Conservation (phyloP, 2,888 invertebrate genomes). For the Diaphora mendica region DNA sequence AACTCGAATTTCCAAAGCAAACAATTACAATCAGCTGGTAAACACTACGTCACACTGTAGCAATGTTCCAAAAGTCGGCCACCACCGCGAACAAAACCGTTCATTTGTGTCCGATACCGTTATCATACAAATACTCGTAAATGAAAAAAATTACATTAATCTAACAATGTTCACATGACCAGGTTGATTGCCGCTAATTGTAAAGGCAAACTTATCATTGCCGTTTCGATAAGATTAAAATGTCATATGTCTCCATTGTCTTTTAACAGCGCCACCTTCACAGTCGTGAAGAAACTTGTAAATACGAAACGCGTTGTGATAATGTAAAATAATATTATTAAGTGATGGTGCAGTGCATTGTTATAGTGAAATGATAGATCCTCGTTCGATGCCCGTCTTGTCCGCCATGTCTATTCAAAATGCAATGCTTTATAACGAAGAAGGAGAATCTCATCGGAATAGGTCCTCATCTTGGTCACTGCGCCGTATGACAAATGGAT, state of each 20-base stretch:
- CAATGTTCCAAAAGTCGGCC: slow-evolving; percentile 19
- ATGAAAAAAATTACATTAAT: slow-evolving; percentile 51
- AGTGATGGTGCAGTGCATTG: slow-evolving; percentile 72
- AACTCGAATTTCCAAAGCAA: slow-evolving; percentile 36
- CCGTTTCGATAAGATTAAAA: slow-evolving; percentile 78
- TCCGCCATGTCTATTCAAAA: slow-evolving; percentile 68
- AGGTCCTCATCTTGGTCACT: slow-evolving; percentile 76
- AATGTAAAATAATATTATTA: slow-evolving; percentile 51
- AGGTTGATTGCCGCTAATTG: slow-evolving; percentile 74
- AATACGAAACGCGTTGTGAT: slow-evolving; percentile 48
- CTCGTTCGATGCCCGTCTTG: slow-evolving; percentile 64
- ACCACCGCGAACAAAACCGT: slow-evolving; percentile 32
- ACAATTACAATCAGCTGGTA: slow-evolving; percentile 25
- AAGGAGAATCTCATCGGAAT: slow-evolving; percentile 62
- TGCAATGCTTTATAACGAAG: slow-evolving; percentile 59
- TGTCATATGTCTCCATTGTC: slow-evolving; percentile 73
- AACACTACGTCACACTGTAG: slow-evolving; percentile 26
- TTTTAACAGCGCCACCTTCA: slow-evolving; percentile 61
- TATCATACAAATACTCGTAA: slow-evolving; percentile 57
- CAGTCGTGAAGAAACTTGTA: slow-evolving; percentile 46
- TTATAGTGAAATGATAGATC: slow-evolving; percentile 72
- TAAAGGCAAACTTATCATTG: slow-evolving; percentile 78
- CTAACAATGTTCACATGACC: slow-evolving; percentile 65
- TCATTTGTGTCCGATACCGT: slow-evolving; percentile 51
- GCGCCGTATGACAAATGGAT: slow-evolving; percentile 65